Conservation (phyloP, 2,797 vertebrate species). For the Dendrocincla fuliginosa region DNA sequence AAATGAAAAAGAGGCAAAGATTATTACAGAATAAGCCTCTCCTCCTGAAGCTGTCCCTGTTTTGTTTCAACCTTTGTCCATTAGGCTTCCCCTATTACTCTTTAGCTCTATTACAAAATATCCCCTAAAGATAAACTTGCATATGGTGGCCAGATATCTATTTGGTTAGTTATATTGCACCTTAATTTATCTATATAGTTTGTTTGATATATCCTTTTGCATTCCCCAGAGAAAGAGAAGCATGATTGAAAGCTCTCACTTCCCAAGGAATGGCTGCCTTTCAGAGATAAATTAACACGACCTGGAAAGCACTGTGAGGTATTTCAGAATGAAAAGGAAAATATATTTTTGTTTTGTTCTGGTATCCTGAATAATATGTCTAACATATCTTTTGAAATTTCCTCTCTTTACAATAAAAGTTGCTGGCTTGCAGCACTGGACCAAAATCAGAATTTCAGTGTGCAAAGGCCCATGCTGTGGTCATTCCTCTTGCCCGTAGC, state of each 20-base stretch:
- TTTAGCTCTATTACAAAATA: not conserved
- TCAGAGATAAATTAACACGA: not conserved
- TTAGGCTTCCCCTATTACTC: not conserved
- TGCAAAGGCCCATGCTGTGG: slow-evolving; percentile 74
- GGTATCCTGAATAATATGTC: not conserved
- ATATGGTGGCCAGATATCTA: not conserved
- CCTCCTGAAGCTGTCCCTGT: not conserved
- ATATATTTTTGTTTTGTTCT: not conserved
- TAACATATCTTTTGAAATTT: not conserved
- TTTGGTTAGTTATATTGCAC: not conserved
- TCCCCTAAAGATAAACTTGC: not conserved
- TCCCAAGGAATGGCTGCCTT: not conserved
- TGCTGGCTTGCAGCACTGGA: slow-evolving; percentile 78
- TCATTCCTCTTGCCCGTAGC: slow-evolving; percentile 76
- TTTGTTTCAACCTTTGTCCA: not conserved
- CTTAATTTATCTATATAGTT: not conserved
- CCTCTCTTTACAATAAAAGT: slow-evolving; percentile 51
- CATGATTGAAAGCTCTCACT: not conserved
- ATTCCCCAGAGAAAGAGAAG: not conserved
- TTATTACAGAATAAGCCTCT: not conserved
- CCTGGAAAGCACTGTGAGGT: not conserved
- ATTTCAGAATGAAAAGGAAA: not conserved
- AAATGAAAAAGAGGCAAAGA: not conserved
- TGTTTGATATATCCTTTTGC: not conserved
- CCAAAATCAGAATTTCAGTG: not conserved